Evolutionary conservation across 2,797 vertebrate genomes (phyloP), one percentile per base, ranked within the genome.

Genomic region (Buceros bicornis): DNA sequence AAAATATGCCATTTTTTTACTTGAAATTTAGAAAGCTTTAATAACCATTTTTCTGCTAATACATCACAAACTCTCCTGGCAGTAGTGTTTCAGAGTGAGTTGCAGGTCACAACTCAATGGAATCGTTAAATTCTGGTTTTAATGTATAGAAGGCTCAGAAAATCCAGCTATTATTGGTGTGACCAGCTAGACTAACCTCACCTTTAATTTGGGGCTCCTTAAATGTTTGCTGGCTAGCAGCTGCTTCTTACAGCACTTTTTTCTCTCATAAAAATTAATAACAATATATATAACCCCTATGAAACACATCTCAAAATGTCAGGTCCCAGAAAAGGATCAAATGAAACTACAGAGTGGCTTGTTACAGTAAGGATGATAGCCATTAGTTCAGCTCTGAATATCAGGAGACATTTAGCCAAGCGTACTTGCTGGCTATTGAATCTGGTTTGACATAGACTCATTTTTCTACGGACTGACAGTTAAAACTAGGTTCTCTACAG

Each of bases 311-410:
- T 74, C n/a, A 93, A 88, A 90, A 76, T 60, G 26, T 83, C 91
- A 82, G 43, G 42, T 80, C 48, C 21, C 70, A 73, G 78, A 81
- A 95, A 61, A 87, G 43, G 28, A 40, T 73, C 40, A 93, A 86
- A 77, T 77, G 77, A 92, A 94, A 65, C 16, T 86, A 47, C 7
- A 16, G 29, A 58, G n/a, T 58, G 77, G 82, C 53, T 76, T 48
- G 20, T 89, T 67, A 45, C 33, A 72, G 47, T n/a, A 31, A 79
- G 57, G 93, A 91, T 60, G 35, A 67, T 50, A 79, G 50, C 65
- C 65, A 79, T 95, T 87, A 92, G 81, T 92, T 95, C 82, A 95
- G 50, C 64, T 95, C 74, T 74, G 81, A 92, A 26, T 93, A 95
- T 90, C 66, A 77, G 37, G 76, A 93, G 82, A 57, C 13, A 29